phyloP scores from a whole-genome alignment of 2,797 vertebrate species.

The Enteromius afrohamiltoni region DNA sequence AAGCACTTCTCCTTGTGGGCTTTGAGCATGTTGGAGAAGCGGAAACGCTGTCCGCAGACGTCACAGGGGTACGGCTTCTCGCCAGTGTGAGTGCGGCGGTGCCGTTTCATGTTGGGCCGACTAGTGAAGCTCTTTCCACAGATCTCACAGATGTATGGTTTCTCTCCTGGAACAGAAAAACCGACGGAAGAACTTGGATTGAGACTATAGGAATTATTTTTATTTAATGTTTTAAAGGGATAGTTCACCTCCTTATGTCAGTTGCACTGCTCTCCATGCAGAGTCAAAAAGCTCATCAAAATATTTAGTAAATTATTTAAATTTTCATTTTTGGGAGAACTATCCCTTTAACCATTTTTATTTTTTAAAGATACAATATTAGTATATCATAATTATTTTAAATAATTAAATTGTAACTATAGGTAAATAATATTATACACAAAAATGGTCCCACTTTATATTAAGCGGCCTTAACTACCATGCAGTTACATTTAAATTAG shows the following conservation, averaged over 20 bases:
- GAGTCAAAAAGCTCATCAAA: background rate
- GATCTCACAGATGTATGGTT: slow-evolving; percentile 98
- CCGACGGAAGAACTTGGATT: background rate
- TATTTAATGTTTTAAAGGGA: background rate
- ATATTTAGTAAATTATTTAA: background rate
- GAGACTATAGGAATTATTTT: background rate
- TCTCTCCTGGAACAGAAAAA: slow-evolving; percentile 82
- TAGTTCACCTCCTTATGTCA: background rate
- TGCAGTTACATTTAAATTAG: no score
- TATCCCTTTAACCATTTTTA: background rate
- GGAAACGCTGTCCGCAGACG: slow-evolving; percentile 92
- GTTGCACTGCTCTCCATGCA: background rate
- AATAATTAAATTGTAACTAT: no score
- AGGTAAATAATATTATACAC: no score
- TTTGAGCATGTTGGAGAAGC: slow-evolving; percentile 98
- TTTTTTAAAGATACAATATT: background rate
- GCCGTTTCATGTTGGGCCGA: slow-evolving; percentile 97
- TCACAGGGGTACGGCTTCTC: slow-evolving; percentile 96
- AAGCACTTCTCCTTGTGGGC: slow-evolving; percentile 96
- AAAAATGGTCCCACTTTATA: no score
- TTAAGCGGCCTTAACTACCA: no score
- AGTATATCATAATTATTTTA: background rate
- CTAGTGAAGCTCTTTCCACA: slow-evolving; percentile 98
- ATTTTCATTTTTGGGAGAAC: background rate
- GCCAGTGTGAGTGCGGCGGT: slow-evolving; percentile 93